Percentiles rank a stretch among this genome's conserved stretches.
phyloP scores from a whole-genome alignment of 2,888 invertebrate species.

The Euplexia lucipara region DNA sequence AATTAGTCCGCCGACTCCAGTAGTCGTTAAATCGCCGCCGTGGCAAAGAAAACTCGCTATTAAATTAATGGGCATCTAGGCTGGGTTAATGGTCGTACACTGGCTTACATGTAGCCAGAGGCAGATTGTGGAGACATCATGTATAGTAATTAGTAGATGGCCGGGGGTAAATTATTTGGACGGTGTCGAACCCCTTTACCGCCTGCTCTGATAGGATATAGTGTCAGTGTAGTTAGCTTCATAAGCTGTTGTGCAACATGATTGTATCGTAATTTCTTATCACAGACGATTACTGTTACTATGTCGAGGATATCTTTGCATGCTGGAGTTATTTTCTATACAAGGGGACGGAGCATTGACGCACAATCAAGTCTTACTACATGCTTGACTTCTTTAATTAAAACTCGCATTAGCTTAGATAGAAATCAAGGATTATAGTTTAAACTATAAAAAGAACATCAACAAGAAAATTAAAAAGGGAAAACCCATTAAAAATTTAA shows the following conservation, averaged over 20 bases:
- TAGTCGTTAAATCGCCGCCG: slow-evolving; percentile 77
- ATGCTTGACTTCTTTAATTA: too few species aligned
- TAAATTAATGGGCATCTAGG: slow-evolving; percentile 82
- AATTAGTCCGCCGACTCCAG: slow-evolving; percentile 77
- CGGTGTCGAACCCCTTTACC: slow-evolving; percentile 12
- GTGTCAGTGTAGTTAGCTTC: slow-evolving; percentile 14
- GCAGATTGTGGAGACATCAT: slow-evolving; percentile 78
- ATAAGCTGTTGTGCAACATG: background rate
- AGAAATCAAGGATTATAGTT: too few species aligned
- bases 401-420: too few species aligned
- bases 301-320: background rate
- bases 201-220: slow-evolving; percentile 26
- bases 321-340: background rate
- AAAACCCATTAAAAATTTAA: too few species aligned
- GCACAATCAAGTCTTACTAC: too few species aligned
- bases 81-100: slow-evolving; percentile 63
- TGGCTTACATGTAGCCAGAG: slow-evolving; percentile 54
- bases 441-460: too few species aligned
- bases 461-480: too few species aligned
- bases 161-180: slow-evolving; percentile 31
- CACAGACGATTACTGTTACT: background rate
- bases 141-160: slow-evolving; percentile 79
- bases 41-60: slow-evolving; percentile 83
- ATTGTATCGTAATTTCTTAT: background rate
- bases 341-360: too few species aligned